Conservation (phyloP, 2,888 invertebrate species). For the Dorcus hopei region DNA sequence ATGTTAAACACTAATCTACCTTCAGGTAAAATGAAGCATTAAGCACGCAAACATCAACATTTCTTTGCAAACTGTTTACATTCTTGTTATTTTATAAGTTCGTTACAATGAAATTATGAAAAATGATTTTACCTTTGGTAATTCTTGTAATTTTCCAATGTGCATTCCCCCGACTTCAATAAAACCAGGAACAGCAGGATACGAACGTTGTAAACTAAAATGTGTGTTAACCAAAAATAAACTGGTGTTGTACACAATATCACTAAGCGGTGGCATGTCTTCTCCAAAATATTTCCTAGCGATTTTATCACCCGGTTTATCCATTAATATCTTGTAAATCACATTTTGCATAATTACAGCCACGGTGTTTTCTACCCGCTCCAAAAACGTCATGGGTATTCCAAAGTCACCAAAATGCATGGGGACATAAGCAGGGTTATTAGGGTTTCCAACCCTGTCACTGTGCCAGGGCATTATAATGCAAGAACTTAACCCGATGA, state of each 20-base stretch:
- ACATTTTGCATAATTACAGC: not conserved
- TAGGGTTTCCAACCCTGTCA: conserved; percentile 51
- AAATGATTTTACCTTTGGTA: not conserved
- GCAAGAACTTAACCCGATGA: conserved; percentile 55
- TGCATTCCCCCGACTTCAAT: conserved; percentile 55
- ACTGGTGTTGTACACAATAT: conserved; percentile 47
- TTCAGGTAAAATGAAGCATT: too few relatives aligned
- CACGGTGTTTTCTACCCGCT: conserved; percentile 33
- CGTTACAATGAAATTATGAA: too few relatives aligned
- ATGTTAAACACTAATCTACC: too few relatives aligned
- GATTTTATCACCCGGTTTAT: conserved; percentile 26
- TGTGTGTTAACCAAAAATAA: conserved; percentile 52
- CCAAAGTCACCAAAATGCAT: conserved; percentile 43
- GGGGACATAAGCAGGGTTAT: conserved; percentile 52
- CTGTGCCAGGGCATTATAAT: conserved; percentile 52
- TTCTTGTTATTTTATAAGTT: too few relatives aligned
- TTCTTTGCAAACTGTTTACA: too few relatives aligned
- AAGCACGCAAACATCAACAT: too few relatives aligned
- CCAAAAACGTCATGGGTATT: conserved; percentile 32
- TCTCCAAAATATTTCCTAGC: conserved; percentile 34
- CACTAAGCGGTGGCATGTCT: conserved; percentile 37
- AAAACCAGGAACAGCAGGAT: conserved; percentile 48
- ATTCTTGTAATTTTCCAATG: conserved; percentile 40
- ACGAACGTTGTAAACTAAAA: conserved; percentile 46
- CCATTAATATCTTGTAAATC: conserved; percentile 25